Percentiles rank a stretch among this genome's conserved stretches.
Evolutionary conservation across 2,888 invertebrate genomes (phyloP).

Genomic region (Peribatodes rhomboidaria): DNA sequence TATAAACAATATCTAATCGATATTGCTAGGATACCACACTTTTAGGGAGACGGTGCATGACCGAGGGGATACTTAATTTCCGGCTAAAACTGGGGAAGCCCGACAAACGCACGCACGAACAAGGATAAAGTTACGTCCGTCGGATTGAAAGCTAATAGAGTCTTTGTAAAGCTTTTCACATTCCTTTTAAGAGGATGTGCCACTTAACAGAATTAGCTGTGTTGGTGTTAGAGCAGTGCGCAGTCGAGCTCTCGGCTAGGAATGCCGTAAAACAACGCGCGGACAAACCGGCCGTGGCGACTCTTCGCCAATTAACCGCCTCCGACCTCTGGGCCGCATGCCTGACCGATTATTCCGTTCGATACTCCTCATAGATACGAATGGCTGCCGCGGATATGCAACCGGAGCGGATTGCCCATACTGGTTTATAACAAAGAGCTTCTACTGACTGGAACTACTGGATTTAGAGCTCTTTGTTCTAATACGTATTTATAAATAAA

Average conservation of each 20-base stretch:
- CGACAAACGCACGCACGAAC: slow-evolving; percentile 51
- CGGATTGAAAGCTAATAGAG: slow-evolving; percentile 26
- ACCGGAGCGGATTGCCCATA: slow-evolving; percentile 27
- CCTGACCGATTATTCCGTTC: slow-evolving; percentile 60
- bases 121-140: slow-evolving; percentile 42
- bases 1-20: slow-evolving; percentile 62
- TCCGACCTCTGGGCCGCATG: slow-evolving; percentile 76
- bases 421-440: slow-evolving; percentile 26
- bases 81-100: slow-evolving; percentile 73
- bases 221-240: slow-evolving; percentile 49
- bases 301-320: slow-evolving; percentile 83
- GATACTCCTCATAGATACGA: slow-evolving; percentile 69
- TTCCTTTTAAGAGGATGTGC: slow-evolving; percentile 49
- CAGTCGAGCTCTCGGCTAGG: slow-evolving; percentile 60
- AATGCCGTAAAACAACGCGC: slow-evolving; percentile 78
- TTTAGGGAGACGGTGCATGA: slow-evolving; percentile 62
- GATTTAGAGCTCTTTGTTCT: slow-evolving; percentile 10
- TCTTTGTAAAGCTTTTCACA: slow-evolving; percentile 35
- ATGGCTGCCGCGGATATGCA: slow-evolving; percentile 37
- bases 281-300: slow-evolving; percentile 75
- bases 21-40: slow-evolving; percentile 80
- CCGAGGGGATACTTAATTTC: slow-evolving; percentile 78
- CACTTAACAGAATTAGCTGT: slow-evolving; percentile 53
- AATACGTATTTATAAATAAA: background rate
- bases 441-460: background rate